phyloP scores from a whole-genome alignment of 2,113 vertebrate genomes.

The Trematocara nigrifrons region DNA sequence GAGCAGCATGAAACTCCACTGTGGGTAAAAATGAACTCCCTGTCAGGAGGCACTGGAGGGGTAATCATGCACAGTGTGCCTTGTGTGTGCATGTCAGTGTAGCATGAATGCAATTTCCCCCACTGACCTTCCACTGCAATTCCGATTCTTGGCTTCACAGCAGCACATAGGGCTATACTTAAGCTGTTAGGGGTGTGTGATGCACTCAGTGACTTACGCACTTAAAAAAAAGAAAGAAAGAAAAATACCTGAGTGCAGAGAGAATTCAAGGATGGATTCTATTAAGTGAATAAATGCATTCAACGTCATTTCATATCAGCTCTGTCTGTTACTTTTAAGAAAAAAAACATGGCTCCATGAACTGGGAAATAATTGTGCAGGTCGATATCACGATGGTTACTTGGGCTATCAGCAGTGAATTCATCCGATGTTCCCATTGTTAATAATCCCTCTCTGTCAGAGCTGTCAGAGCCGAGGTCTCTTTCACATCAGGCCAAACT shows the following conservation, averaged over 20 bases:
- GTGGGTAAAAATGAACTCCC: conserved; percentile 43
- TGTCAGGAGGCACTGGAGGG: conserved; percentile 27
- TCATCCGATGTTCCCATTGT: conserved; percentile 34
- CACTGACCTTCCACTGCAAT: conserved; percentile 35
- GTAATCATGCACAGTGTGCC: conserved; percentile 36
- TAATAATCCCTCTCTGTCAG: conserved; percentile 14
- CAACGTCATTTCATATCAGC: neutral
- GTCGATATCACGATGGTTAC: conserved; percentile 2
- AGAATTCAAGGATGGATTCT: conserved; percentile 6
- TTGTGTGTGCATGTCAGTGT: conserved; percentile 37
- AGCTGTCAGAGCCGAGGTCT: conserved; percentile 37
- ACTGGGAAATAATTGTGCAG: conserved; percentile 52
- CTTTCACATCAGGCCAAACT: conserved; percentile 47
- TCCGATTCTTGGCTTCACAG: conserved; percentile 12
- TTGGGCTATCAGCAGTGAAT: conserved; percentile 40
- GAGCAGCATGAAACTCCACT: neutral
- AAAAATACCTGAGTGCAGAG: neutral
- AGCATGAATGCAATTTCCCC: conserved; percentile 54
- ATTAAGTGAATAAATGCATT: neutral
- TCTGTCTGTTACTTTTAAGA: neutral
- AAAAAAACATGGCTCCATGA: conserved; percentile 21
- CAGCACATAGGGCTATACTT: conserved; percentile 26
- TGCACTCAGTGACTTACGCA: conserved; percentile 20
- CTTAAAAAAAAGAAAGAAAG: neutral
- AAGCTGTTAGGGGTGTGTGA: conserved; percentile 39